A percentile compares a stretch with the other conserved stretches of the same genome.
These are phyloP conservation scores for Heliconius himera DNA, from an alignment of 1,140 invertebrate species.

Conservation along the genomic window DNA sequence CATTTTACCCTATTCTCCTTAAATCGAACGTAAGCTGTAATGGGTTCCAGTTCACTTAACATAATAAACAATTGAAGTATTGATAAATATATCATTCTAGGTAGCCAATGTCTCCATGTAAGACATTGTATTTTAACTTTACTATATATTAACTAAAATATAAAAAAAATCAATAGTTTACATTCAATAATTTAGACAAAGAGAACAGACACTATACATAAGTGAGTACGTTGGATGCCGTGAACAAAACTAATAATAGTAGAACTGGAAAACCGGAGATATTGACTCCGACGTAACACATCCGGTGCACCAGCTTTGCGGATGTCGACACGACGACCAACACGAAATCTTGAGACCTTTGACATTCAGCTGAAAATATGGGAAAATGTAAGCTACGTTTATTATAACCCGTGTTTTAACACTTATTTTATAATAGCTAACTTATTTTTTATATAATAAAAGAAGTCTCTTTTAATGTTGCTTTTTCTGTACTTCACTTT, in stretches of 20 bases:
- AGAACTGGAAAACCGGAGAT: constrained; percentile 25
- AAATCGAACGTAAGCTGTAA: background rate
- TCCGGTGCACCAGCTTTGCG: constrained; percentile 52
- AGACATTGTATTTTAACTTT: background rate
- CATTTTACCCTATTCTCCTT: background rate
- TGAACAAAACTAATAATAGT: constrained; percentile 30
- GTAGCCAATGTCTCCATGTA: background rate
- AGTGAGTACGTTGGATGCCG: background rate
- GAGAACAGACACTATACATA: background rate
- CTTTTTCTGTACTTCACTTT: background rate
- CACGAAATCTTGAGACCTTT: constrained; percentile 43
- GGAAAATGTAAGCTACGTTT: constrained; percentile 8
- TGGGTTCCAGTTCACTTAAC: background rate
- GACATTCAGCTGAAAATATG: constrained; percentile 28
- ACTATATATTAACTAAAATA: background rate
- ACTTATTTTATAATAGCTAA: background rate
- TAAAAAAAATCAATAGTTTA: background rate
- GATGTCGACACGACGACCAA: constrained; percentile 51
- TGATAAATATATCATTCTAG: background rate
- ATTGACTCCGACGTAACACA: constrained; percentile 49
- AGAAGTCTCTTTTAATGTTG: background rate
- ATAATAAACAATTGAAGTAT: background rate
- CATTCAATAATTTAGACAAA: background rate
- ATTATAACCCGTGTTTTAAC: background rate
- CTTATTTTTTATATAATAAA: background rate